phyloP scores from a whole-genome alignment of 2,113 vertebrate species.

The Osmerus mordax region DNA sequence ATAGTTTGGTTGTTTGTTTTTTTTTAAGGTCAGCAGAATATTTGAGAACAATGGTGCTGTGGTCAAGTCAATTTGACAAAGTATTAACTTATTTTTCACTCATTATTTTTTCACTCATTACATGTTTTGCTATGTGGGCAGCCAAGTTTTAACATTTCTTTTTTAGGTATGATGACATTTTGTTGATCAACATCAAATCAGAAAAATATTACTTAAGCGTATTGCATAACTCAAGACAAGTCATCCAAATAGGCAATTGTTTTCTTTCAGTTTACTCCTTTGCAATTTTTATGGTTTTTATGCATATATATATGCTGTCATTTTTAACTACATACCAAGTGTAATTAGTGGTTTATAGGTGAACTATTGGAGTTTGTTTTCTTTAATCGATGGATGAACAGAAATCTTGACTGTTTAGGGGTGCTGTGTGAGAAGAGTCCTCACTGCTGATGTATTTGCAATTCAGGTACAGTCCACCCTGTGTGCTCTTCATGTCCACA shows the following conservation, averaged over 20 bases:
- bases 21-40: slow-evolving; percentile 12
- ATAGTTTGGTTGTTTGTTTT: background rate
- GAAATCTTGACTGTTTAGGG: slow-evolving; percentile 12
- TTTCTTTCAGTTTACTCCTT: too few species aligned
- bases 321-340: background rate
- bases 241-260: too few species aligned
- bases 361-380: too few species aligned
- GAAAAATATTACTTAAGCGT: too few species aligned
- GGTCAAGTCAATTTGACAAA: slow-evolving; percentile 20
- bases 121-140: background rate
- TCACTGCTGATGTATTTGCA: slow-evolving; percentile 28
- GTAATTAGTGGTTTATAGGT: background rate
- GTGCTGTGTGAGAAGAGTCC: slow-evolving; percentile 6
- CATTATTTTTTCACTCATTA: background rate
- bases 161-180: background rate
- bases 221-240: too few species aligned
- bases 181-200: too few species aligned
- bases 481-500: slow-evolving; percentile 17
- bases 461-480: slow-evolving; percentile 32
- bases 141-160: background rate
- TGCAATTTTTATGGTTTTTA: too few species aligned
- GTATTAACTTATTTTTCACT: background rate
- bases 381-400: too few species aligned
- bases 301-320: too few species aligned
- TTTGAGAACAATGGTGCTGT: slow-evolving; percentile 42